Base-by-base conservation (phyloP, 2,113 vertebrate genomes). In the Pelobates fuscus region DNA sequence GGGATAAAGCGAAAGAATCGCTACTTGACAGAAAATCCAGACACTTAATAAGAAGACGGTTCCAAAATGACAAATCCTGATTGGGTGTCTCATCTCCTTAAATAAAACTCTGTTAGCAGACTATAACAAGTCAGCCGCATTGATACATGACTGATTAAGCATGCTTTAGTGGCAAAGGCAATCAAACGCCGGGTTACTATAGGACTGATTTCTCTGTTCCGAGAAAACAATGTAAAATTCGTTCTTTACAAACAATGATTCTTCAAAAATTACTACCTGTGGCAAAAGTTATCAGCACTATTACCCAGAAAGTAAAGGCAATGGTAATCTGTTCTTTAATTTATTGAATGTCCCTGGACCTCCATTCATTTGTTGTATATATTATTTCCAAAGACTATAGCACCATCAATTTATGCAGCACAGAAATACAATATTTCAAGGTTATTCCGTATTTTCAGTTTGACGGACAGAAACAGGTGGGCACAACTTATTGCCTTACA, bases 1-100 rank as follows among this genome's bases (percentile, higher is more conserved):
- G 62, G 24, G 62, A 64, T 64, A 64, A 64, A 43, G 25, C 18
- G 24, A 64, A 14, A 64, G 62, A 64, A 43, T 43, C 32, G 17
- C 8, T 43, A 32, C 20, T 24, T 64, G 32, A n/a, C 62, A 43
- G 18, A 43, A 23, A 64, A 43, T 17, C n/a, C 10, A 6, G 23
- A 43, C 62, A 64, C 20, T 43, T 43, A 23, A 43, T 21, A 41
- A 43, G 8, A 41, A 64, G 5, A 43, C 62, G 43, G 43, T 64
- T 64, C 32, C 32, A 41, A 20, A 20, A 29, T 64, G 62, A 64
- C 62, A 43, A 29, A 24, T 64, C 62, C 32, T 41, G 32, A 64
- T 64, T 15, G 23, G 57, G 29, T 62, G 60, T 32, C 60, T 62
- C 27, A 62, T 62, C 60, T 62, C 15, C 27, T 62, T 37, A 62